These are phyloP conservation scores for Chiroxiphia lanceolata DNA, from an alignment of 2,797 vertebrate genomes.

Conservation along the genomic window DNA sequence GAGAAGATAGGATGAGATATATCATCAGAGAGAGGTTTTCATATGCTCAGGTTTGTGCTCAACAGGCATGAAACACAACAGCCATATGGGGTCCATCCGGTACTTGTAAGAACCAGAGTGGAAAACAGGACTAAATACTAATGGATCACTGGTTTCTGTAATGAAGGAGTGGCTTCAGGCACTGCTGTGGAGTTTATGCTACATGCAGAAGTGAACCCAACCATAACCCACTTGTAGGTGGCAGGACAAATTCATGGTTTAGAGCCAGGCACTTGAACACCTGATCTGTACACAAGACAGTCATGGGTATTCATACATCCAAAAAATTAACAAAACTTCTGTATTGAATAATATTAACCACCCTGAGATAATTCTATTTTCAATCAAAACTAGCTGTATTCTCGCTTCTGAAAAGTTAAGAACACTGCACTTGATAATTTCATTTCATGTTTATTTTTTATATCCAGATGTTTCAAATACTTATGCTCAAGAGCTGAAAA, in stretches of 20 bases:
- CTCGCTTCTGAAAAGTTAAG: not conserved
- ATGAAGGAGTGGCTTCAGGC: not conserved
- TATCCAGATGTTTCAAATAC: not conserved
- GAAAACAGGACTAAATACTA: not conserved
- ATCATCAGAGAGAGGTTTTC: not conserved
- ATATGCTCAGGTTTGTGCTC: not conserved
- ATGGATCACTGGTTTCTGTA: not conserved
- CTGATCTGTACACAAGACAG: not conserved
- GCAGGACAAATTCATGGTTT: not conserved
- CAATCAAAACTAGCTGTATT: not conserved
- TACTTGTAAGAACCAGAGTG: not conserved
- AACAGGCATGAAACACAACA: not conserved
- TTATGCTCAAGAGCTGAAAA: not conserved
- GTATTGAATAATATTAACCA: not conserved
- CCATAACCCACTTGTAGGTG: not conserved
- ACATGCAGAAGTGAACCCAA: not conserved
- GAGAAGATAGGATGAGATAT: not conserved
- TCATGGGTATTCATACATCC: not conserved
- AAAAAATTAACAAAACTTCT: not conserved
- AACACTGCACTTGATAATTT: not conserved
- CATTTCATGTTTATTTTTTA: not conserved
- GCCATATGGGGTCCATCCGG: not conserved
- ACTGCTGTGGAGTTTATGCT: not conserved
- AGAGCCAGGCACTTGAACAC: not conserved
- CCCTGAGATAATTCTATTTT: not conserved